These are phyloP conservation scores for Spinus olivaceus DNA, from an alignment of 2,797 vertebrate genomes.

Conservation along the genomic window DNA sequence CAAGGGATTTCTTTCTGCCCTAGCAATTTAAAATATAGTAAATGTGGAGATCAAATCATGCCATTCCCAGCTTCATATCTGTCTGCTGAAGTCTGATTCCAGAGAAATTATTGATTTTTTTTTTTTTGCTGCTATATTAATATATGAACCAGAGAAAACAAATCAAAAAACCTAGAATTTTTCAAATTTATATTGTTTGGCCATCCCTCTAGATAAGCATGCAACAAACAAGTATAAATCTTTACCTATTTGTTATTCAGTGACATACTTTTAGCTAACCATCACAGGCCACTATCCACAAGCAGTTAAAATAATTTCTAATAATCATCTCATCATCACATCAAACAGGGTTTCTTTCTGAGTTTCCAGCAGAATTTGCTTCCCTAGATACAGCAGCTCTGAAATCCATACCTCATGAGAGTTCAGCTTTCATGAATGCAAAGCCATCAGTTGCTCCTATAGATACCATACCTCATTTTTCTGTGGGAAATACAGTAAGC, in stretches of 20 bases:
- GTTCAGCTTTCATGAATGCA: neutral
- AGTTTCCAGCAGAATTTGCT: neutral
- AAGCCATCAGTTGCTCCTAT: neutral
- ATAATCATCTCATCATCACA: neutral
- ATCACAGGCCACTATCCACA: neutral
- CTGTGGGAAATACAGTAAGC: neutral
- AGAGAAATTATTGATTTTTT: neutral
- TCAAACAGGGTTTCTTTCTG: neutral
- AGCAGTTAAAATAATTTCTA: neutral
- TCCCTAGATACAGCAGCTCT: neutral
- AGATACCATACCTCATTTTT: neutral
- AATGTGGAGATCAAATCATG: neutral
- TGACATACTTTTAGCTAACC: neutral
- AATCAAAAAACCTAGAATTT: neutral
- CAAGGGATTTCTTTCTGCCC: neutral
- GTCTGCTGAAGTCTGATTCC: neutral
- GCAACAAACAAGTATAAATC: neutral
- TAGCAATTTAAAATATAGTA: neutral
- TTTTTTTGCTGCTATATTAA: neutral
- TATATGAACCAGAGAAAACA: neutral
- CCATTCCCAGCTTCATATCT: neutral
- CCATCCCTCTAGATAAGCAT: neutral
- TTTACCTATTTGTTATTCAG: neutral
- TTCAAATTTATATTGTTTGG: neutral
- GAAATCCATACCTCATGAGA: neutral